Evolutionary conservation across 2,797 vertebrate species (phyloP).

Genomic region (Parotocinclus haroldoi): DNA sequence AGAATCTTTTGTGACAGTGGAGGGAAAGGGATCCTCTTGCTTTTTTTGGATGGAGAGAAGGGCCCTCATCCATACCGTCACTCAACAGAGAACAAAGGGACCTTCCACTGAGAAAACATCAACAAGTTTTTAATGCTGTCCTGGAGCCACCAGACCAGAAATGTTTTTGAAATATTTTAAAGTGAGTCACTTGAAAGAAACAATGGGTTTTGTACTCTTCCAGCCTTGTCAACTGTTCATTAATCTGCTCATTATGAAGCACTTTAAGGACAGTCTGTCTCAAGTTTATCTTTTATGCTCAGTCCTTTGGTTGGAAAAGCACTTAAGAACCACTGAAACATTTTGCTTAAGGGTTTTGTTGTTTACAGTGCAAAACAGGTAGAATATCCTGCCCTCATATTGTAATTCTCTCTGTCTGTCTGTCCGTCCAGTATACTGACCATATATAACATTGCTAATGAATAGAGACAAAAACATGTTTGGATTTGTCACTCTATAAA

Average conservation of each 20-base stretch:
- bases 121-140: constrained; percentile 11
- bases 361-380: neutral
- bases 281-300: constrained; percentile 22
- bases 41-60: constrained; percentile 37
- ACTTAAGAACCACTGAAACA: constrained; percentile 16
- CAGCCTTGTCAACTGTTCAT: constrained; percentile 50
- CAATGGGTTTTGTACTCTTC: constrained; percentile 41
- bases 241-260: constrained; percentile 68
- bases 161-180: constrained; percentile 12
- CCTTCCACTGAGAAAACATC: constrained; percentile 20
- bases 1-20: constrained; percentile 62
- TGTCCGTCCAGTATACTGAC: too few relatives aligned
- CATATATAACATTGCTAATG: too few relatives aligned
- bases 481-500: too few relatives aligned
- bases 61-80: constrained; percentile 34
- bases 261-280: constrained; percentile 52
- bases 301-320: constrained; percentile 21
- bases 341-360: constrained; percentile 16
- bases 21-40: constrained; percentile 60
- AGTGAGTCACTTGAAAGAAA: constrained; percentile 12
- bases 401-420: constrained; percentile 6
- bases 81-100: constrained; percentile 27
- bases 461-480: too few relatives aligned
- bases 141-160: constrained; percentile 11
- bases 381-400: constrained; percentile 5